These are phyloP conservation scores for Aleiodes alternator DNA, from an alignment of 2,888 invertebrate genomes.

Conservation along the genomic window DNA sequence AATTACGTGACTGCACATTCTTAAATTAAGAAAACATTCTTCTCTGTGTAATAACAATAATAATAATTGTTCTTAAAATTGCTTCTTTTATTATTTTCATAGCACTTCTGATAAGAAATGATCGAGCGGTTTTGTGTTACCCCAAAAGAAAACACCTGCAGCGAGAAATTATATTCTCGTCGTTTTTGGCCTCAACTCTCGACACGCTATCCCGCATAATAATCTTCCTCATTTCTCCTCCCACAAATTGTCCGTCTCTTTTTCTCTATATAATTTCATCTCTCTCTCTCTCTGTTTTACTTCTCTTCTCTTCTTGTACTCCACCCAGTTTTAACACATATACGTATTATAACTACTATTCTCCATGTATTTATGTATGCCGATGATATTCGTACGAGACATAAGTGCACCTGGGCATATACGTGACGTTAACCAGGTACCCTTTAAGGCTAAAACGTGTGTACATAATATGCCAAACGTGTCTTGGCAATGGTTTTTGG, in stretches of 20 bases:
- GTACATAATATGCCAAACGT: conserved; percentile 24
- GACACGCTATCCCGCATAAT: conserved; percentile 58
- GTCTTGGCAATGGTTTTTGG: neutral
- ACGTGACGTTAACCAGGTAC: conserved; percentile 45
- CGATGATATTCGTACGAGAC: conserved; percentile 46
- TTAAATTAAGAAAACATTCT: too few species aligned
- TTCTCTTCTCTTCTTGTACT: conserved; percentile 18
- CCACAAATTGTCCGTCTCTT: conserved; percentile 28
- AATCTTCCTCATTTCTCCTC: conserved; percentile 54
- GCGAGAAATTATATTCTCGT: conserved; percentile 54
- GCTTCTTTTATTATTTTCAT: conserved; percentile 19
- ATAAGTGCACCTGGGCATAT: conserved; percentile 49
- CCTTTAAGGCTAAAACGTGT: conserved; percentile 27
- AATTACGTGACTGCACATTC: too few species aligned
- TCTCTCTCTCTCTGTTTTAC: conserved; percentile 28
- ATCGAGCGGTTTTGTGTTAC: conserved; percentile 60
- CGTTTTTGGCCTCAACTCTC: conserved; percentile 35
- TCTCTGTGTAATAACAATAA: too few species aligned
- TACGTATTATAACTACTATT: neutral
- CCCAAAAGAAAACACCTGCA: conserved; percentile 60
- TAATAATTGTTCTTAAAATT: neutral
- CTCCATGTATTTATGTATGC: conserved; percentile 50
- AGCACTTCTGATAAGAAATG: conserved; percentile 24
- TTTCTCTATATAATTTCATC: conserved; percentile 37
- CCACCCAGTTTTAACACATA: conserved; percentile 34